These are phyloP conservation scores for Adelphocoris suturalis DNA, from an alignment of 2,888 invertebrate species.

Conservation along the genomic window DNA sequence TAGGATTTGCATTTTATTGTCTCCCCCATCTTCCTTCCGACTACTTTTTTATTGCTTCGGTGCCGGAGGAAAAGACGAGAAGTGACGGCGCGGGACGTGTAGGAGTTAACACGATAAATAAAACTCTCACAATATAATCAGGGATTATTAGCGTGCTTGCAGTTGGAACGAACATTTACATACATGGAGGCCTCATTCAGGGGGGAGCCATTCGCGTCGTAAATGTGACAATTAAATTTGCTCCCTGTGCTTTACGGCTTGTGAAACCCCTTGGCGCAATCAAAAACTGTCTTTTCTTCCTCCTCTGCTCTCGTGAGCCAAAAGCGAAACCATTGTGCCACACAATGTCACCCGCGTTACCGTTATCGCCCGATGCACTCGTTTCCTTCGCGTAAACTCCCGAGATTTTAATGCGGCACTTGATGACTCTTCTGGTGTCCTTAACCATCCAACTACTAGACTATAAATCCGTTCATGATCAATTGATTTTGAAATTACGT, in stretches of 20 bases:
- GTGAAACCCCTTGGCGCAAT: slow-evolving; percentile 55
- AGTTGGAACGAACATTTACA: slow-evolving; percentile 50
- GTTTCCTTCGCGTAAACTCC: neutral
- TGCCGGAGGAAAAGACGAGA: neutral
- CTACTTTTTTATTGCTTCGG: slow-evolving; percentile 34
- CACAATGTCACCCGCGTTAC: neutral
- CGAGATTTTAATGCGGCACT: neutral
- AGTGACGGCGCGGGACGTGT: neutral
- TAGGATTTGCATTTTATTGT: slow-evolving; percentile 40
- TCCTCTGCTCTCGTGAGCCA: neutral
- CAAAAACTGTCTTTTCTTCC: slow-evolving; percentile 10
- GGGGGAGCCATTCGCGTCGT: slow-evolving; percentile 36
- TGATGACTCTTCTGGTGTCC: neutral
- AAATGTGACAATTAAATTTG: slow-evolving; percentile 66
- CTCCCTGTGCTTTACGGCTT: slow-evolving; percentile 64
- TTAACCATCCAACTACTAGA: neutral
- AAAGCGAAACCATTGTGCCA: neutral
- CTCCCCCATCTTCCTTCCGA: neutral
- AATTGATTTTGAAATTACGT: neutral
- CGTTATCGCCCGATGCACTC: slow-evolving; percentile 19
- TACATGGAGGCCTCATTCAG: slow-evolving; percentile 39
- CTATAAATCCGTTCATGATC: neutral
- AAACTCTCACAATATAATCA: slow-evolving; percentile 64
- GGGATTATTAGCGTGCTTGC: slow-evolving; percentile 49
- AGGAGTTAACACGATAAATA: slow-evolving; percentile 65